Percentiles rank a stretch among this genome's conserved stretches.
Evolutionary conservation across 2,888 invertebrate genomes (phyloP).

Genomic region (Nudaria mundana): DNA sequence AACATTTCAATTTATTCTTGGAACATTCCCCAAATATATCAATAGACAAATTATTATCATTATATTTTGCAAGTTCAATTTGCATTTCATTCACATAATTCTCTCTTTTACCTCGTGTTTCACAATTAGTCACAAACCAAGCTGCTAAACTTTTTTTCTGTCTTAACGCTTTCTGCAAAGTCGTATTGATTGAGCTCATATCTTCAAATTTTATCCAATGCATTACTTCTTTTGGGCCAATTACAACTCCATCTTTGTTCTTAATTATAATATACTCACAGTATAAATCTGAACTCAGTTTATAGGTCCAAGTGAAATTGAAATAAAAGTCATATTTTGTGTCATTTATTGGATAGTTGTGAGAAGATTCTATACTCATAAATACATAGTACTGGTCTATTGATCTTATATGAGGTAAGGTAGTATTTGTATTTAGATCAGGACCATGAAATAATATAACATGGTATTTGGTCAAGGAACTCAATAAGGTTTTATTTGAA

Average conservation of each 20-base stretch:
- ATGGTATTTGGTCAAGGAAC: conserved; percentile 49
- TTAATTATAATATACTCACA: conserved; percentile 48
- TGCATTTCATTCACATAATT: conserved; percentile 20
- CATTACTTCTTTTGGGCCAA: conserved; percentile 50
- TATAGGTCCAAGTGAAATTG: conserved; percentile 64
- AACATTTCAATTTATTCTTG: too few relatives aligned
- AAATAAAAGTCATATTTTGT: conserved; percentile 47
- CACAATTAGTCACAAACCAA: conserved; percentile 41
- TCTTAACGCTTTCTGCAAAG: conserved; percentile 28
- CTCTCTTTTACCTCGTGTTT: conserved; percentile 27
- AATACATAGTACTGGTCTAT: conserved; percentile 53
- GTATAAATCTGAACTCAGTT: conserved; percentile 49
- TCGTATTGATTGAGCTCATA: conserved; percentile 43
- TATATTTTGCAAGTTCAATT: too few relatives aligned
- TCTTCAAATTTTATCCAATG: conserved; percentile 41
- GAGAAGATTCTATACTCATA: conserved; percentile 53
- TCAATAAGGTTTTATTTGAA: conserved; percentile 32
- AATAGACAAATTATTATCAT: conserved; percentile 27
- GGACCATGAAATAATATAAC: conserved; percentile 54
- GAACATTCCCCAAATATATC: conserved; percentile 51
- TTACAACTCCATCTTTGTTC: conserved; percentile 31
- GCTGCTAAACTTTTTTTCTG: too few relatives aligned
- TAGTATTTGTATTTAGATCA: conserved; percentile 25
- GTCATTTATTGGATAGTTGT: conserved; percentile 44
- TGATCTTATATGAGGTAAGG: conserved; percentile 36